These are phyloP conservation scores for Drosophila pruinosa DNA, from an alignment of 1,140 invertebrate species.

Conservation along the genomic window DNA sequence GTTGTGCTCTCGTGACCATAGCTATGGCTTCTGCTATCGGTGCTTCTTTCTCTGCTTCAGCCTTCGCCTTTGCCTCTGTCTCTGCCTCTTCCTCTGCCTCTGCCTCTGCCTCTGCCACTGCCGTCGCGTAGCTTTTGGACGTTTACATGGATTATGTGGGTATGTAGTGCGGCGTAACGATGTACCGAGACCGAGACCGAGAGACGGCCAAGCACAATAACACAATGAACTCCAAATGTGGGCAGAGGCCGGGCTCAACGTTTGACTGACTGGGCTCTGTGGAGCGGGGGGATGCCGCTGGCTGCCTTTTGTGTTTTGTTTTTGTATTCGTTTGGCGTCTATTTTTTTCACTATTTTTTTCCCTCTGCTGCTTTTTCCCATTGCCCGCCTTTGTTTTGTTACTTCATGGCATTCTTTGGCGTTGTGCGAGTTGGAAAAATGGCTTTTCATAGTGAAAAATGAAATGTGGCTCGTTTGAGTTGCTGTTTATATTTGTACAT, in stretches of 20 bases:
- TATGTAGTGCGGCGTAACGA: conserved; percentile 63
- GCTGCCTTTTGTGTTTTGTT: conserved; percentile 60
- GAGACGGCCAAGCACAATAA: conserved; percentile 71
- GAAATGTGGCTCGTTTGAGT: conserved; percentile 47
- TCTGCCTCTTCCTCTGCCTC: neutral
- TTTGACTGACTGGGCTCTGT: conserved; percentile 8
- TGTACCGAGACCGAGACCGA: conserved; percentile 45
- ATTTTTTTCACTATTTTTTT: conserved; percentile 32
- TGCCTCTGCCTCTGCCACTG: conserved; percentile 5
- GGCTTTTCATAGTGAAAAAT: conserved; percentile 63
- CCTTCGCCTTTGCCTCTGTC: conserved; percentile 5
- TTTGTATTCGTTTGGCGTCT: conserved; percentile 51
- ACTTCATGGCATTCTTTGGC: conserved; percentile 50
- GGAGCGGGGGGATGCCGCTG: conserved; percentile 15
- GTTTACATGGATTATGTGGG: conserved; percentile 71
- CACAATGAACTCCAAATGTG: conserved; percentile 78
- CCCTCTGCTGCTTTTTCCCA: conserved; percentile 34
- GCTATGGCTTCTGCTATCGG: conserved; percentile 53
- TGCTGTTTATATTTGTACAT: conserved; percentile 20
- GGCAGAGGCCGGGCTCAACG: conserved; percentile 36
- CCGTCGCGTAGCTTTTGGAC: conserved; percentile 39
- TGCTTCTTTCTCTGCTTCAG: neutral
- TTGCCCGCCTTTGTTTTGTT: conserved; percentile 67
- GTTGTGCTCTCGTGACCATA: conserved; percentile 56
- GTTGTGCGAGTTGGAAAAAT: conserved; percentile 62